Evolutionary conservation across 2,113 vertebrate species (phyloP), one percentile per base, ranked within the genome.

Genomic region (Chrysemys picta): DNA sequence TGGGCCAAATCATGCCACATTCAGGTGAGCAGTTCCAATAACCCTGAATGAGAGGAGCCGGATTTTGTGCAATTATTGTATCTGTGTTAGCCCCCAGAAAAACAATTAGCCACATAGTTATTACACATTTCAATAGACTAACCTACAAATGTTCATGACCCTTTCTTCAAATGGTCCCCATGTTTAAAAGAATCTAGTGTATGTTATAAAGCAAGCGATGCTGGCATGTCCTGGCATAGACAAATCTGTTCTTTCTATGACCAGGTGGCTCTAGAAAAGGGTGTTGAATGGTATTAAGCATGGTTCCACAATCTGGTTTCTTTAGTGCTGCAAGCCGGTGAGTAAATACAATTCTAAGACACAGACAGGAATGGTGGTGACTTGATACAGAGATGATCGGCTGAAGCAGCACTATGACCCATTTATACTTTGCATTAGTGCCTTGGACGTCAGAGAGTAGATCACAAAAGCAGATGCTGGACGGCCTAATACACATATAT

Each of bases 201-300:
- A 9, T 27, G 4, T 53, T 35, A 0, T 3, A 3, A 2, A n/a
- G 49, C 0, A 0, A 62, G 65, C 16, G 27, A 42, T 6, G 5
- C 38, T 83, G 42, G 31, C 0, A 0, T 10, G n/a, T 54, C 25
- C 47, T 42, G 0, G 4, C 25, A 50, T 22, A 24, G 65, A 25
- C 22, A 29, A 38, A 13, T 49, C 25, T 13, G 69, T 54, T 21
- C 4, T 76, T 83, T 27, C n/a, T 49, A 0, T 5, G 3, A 22
- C 57, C 80, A 62, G 25, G 38, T 14, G 45, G 25, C 6, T 89
- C 10, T 3, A 11, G 1, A 13, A 27, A 21, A 14, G 8, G 17
- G 42, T 59, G 53, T 10, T 13, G 11, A 84, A 8, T n/a, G 29
- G 8, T 16, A 49, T 2, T 80, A 38, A 4, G 35, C 57, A 81